Evolutionary conservation across 2,888 invertebrate species (phyloP).

Genomic region (Podabrus alpinus): DNA sequence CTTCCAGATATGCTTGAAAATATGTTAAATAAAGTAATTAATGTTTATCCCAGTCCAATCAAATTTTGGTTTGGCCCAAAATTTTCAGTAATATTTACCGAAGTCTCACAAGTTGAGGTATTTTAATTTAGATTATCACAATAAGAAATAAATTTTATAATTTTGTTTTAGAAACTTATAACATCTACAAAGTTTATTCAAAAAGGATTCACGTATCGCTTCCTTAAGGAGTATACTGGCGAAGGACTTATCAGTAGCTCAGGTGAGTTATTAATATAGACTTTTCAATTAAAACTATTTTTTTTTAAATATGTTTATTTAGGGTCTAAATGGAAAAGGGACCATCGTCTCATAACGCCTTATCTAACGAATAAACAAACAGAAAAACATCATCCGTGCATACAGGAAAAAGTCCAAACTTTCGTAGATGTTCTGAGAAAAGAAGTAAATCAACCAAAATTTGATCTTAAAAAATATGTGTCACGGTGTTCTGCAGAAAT

Average conservation of each 20-base stretch:
- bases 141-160: too few relatives aligned
- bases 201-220: constrained; percentile 16
- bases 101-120: constrained; percentile 9
- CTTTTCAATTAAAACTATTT: too few relatives aligned
- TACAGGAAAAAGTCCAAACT: background rate
- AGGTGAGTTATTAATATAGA: too few relatives aligned
- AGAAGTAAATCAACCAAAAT: background rate
- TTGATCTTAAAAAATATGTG: constrained; percentile 7
- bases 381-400: constrained; percentile 1
- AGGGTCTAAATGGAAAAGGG: constrained; percentile 17
- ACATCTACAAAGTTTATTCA: background rate
- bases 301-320: background rate
- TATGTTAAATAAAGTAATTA: background rate
- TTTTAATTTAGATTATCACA: background rate
- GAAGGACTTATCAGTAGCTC: constrained; percentile 7
- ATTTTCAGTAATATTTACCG: constrained; percentile 8
- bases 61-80: constrained; percentile 24
- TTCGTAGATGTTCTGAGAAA: constrained; percentile 1
- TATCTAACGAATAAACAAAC: constrained; percentile 7
- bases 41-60: constrained; percentile 6
- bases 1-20: constrained; percentile 8
- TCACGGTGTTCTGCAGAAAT: constrained; percentile 8
- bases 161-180: constrained; percentile 12
- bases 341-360: constrained; percentile 4
- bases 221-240: constrained; percentile 15